phyloP scores from a whole-genome alignment of 1,140 invertebrate genomes.

The Coptotermes formosanus region DNA sequence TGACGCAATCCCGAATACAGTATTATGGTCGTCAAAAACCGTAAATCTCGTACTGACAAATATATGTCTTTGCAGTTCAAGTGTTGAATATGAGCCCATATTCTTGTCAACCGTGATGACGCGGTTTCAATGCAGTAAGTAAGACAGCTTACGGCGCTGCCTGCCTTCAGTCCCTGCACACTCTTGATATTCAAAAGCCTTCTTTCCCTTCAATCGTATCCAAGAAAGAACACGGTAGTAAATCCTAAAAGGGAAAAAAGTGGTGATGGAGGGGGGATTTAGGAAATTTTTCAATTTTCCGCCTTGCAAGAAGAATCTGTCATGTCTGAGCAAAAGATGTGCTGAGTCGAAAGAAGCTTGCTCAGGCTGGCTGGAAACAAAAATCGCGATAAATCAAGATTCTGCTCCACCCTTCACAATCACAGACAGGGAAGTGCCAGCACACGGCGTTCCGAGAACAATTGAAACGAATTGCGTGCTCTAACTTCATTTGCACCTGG shows the following conservation, averaged over 20 bases:
- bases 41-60: too few species aligned
- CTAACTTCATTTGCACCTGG: too few species aligned
- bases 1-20: too few species aligned
- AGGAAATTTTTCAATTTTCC: slow-evolving; percentile 16
- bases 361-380: neutral
- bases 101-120: neutral
- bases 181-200: neutral
- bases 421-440: too few species aligned
- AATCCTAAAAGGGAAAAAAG: neutral
- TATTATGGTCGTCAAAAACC: too few species aligned
- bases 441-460: too few species aligned
- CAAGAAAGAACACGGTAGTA: neutral
- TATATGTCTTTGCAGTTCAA: too few species aligned
- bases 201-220: neutral
- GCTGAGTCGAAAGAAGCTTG: neutral
- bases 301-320: slow-evolving; percentile 15
- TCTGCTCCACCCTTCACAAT: neutral
- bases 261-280: neutral
- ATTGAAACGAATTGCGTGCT: too few species aligned
- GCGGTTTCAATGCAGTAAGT: too few species aligned
- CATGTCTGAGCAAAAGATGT: neutral
- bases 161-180: neutral
- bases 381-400: neutral
- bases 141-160: neutral
- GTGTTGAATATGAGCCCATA: neutral